phyloP scores from a whole-genome alignment of 2,797 vertebrate species.

The Notamacropus eugenii region DNA sequence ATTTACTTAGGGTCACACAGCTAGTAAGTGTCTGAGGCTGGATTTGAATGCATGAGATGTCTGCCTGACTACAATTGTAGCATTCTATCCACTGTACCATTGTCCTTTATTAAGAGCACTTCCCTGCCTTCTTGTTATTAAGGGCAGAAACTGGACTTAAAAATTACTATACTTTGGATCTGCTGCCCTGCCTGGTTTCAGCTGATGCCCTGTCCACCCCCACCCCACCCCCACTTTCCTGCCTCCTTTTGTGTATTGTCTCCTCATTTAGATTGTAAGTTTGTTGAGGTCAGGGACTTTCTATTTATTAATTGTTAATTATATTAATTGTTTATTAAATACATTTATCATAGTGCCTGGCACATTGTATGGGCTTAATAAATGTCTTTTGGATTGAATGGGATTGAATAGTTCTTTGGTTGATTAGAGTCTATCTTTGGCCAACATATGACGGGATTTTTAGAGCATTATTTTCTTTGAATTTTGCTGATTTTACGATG shows the following conservation, averaged over 20 bases:
- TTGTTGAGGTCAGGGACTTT: neutral
- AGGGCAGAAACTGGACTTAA: neutral
- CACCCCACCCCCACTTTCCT: neutral
- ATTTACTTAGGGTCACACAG: too few relatives aligned
- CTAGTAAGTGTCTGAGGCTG: too few relatives aligned
- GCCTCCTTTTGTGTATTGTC: neutral
- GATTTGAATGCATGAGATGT: too few relatives aligned
- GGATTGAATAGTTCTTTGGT: neutral
- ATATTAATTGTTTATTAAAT: too few relatives aligned
- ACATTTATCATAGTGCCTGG: neutral
- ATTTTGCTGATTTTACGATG: neutral
- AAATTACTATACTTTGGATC: neutral
- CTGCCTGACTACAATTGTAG: too few relatives aligned
- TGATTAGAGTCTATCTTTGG: neutral
- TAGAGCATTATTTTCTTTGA: neutral
- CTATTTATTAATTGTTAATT: neutral
- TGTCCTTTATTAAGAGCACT: too few relatives aligned
- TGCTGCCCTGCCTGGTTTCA: neutral
- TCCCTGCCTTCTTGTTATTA: neutral
- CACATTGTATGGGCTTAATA: neutral
- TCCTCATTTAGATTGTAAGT: neutral
- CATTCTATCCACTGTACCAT: too few relatives aligned
- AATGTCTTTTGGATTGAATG: neutral
- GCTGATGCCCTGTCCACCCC: neutral
- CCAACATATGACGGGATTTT: neutral